phyloP scores from a whole-genome alignment of 1,140 invertebrate genomes.

The Euwallacea fornicatus region DNA sequence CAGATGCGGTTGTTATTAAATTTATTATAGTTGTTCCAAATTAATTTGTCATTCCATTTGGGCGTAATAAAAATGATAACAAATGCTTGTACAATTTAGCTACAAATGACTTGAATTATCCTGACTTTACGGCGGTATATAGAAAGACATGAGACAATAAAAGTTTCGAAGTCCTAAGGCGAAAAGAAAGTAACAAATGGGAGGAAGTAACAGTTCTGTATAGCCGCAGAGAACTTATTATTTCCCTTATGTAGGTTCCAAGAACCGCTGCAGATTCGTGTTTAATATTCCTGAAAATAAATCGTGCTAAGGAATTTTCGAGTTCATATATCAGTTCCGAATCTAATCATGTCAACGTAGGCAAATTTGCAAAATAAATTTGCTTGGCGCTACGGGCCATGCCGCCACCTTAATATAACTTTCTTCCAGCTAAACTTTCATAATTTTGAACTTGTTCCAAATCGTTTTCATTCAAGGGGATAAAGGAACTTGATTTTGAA shows the following conservation, averaged over 20 bases:
- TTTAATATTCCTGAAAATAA: constrained; percentile 5
- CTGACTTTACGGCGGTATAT: too few relatives aligned
- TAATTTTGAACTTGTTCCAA: constrained; percentile 16
- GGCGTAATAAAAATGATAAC: too few relatives aligned
- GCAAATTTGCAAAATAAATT: constrained; percentile 23
- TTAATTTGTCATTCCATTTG: too few relatives aligned
- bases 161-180: too few relatives aligned
- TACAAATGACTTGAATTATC: too few relatives aligned
- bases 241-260: neutral
- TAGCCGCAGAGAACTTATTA: neutral
- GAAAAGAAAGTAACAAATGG: too few relatives aligned
- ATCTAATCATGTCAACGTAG: constrained; percentile 26
- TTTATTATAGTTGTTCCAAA: neutral
- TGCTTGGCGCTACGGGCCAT: constrained; percentile 7
- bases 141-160: too few relatives aligned
- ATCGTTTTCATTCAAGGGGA: constrained; percentile 9
- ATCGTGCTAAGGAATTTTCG: neutral
- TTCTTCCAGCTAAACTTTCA: constrained; percentile 17
- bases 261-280: neutral
- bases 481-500: constrained; percentile 11
- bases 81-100: too few relatives aligned
- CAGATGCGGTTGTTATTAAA: neutral
- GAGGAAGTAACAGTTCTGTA: neutral
- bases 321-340: constrained; percentile 21
- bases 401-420: constrained; percentile 21